phyloP scores from a whole-genome alignment of 2,888 invertebrate species.

The Hipparchia semele region DNA sequence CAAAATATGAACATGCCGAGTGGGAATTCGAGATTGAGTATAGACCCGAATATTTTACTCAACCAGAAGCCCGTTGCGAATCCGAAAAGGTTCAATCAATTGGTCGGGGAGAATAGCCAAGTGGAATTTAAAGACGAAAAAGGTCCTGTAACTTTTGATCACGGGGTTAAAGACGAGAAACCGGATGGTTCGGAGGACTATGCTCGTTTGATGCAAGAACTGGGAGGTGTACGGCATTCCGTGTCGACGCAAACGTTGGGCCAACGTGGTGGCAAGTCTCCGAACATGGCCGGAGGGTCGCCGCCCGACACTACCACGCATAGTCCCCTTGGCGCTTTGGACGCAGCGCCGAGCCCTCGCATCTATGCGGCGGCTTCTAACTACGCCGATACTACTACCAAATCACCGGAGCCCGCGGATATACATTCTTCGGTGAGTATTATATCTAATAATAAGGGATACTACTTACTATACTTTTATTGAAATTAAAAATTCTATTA shows the following conservation, averaged over 20 bases:
- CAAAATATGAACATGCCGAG: slow-evolving; percentile 58
- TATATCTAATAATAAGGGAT: too few species aligned
- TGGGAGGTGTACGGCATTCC: slow-evolving; percentile 81
- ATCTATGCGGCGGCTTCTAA: slow-evolving; percentile 51
- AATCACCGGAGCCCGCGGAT: slow-evolving; percentile 73
- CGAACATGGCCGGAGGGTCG: slow-evolving; percentile 54
- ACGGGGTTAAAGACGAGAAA: slow-evolving; percentile 43
- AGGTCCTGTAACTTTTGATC: slow-evolving; percentile 40
- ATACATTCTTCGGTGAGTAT: slow-evolving; percentile 67
- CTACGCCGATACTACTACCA: slow-evolving; percentile 75
- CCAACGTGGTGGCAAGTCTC: slow-evolving; percentile 55
- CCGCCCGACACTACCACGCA: slow-evolving; percentile 94
- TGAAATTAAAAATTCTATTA: too few species aligned
- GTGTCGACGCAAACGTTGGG: slow-evolving; percentile 89
- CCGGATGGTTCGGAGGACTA: slow-evolving; percentile 50
- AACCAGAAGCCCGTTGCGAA: slow-evolving; percentile 57
- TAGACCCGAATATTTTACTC: slow-evolving; percentile 84
- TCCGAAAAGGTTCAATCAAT: slow-evolving; percentile 54
- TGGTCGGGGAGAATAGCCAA: slow-evolving; percentile 45
- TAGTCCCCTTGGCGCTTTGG: slow-evolving; percentile 87
- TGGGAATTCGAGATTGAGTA: slow-evolving; percentile 75
- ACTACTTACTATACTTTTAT: not conserved
- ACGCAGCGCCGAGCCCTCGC: slow-evolving; percentile 51
- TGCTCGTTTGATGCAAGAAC: slow-evolving; percentile 54
- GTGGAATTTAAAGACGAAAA: slow-evolving; percentile 45